phyloP scores from a whole-genome alignment of 1,140 invertebrate species.

The Episyrphus balteatus region DNA sequence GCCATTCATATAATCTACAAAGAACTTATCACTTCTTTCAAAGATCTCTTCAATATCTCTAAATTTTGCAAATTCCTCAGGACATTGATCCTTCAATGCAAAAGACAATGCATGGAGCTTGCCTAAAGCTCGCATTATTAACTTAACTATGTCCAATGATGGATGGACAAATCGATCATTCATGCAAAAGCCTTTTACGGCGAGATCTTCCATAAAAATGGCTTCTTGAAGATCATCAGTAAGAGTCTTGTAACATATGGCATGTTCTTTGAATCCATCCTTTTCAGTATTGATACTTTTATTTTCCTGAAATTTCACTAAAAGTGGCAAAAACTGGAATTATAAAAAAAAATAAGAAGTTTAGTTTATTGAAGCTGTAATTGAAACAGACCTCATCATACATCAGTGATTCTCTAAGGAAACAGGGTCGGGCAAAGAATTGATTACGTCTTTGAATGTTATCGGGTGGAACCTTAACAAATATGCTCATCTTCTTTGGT shows the following conservation, averaged over 20 bases:
- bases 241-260: slow-evolving; percentile 34
- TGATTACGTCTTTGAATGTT: slow-evolving; percentile 22
- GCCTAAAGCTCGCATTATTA: slow-evolving; percentile 41
- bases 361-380: background rate
- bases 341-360: background rate
- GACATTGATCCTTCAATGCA: slow-evolving; percentile 34
- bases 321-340: slow-evolving; percentile 29
- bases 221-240: slow-evolving; percentile 35
- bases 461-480: slow-evolving; percentile 28
- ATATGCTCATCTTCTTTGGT: slow-evolving; percentile 6
- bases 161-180: slow-evolving; percentile 37
- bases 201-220: slow-evolving; percentile 45
- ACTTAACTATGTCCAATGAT: slow-evolving; percentile 34
- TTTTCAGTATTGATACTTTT: slow-evolving; percentile 13
- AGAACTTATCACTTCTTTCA: slow-evolving; percentile 11
- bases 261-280: slow-evolving; percentile 24
- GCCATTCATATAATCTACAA: slow-evolving; percentile 19
- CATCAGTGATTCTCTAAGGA: slow-evolving; percentile 27
- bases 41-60: slow-evolving; percentile 28
- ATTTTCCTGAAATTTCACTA: slow-evolving; percentile 22
- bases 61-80: slow-evolving; percentile 16
- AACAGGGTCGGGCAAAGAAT: slow-evolving; percentile 24
- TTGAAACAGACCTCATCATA: slow-evolving; percentile 19
- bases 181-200: slow-evolving; percentile 34
- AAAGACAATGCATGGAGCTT: slow-evolving; percentile 43